Base-by-base conservation (phyloP, 2,888 invertebrate species). In the Chloroclysta siterata region DNA sequence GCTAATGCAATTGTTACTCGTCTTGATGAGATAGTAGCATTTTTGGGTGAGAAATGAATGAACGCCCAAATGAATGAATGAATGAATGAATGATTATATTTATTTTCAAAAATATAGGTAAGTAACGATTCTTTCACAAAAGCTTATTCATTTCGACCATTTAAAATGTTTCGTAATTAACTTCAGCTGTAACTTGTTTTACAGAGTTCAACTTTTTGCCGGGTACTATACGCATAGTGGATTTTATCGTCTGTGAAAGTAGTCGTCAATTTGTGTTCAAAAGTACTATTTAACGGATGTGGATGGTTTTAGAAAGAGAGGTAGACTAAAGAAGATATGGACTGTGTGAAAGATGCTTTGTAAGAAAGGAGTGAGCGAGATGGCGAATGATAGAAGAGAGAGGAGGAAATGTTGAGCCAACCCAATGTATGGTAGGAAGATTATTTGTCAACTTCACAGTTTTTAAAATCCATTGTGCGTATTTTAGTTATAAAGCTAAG, bases 151-250 rank as follows among this genome's bases (percentile, higher is more conserved):
- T 39, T 33, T 33, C 2, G 8, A 39, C 4, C 11, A 11, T 11
- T 39, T 11, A 39, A 2, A 39, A 39, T 39, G 36, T 15, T 44
- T 8, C 8, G 8, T 15, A 8, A 15, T 15, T 15, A 15, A n/a
- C 6, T 42, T 4, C n/a, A 42, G 8, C 13, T 41, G 41, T 41
- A 41, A 13, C 41, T 41, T 11, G 4, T 41, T 42, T 42, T n/a
- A n/a, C 46, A 46, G 11, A 46, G 10, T 46, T 46, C 46, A 46
- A 46, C 17, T 46, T 46, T n/a, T 17, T 17, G 17, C 11, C 46
- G 44, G 10, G 4, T 14, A 4, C 41, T 41, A 42, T 42, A 46
- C 17, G 46, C 17, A 17, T 11, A 17, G 17, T 17, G 46, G 17
- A 11, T 46, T 17, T 46, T 17, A 46, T 44, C 7, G 0, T 6